Percentiles rank a stretch among this genome's conserved stretches.
phyloP scores from a whole-genome alignment of 2,113 vertebrate genomes.

The Amphiprion ocellaris region DNA sequence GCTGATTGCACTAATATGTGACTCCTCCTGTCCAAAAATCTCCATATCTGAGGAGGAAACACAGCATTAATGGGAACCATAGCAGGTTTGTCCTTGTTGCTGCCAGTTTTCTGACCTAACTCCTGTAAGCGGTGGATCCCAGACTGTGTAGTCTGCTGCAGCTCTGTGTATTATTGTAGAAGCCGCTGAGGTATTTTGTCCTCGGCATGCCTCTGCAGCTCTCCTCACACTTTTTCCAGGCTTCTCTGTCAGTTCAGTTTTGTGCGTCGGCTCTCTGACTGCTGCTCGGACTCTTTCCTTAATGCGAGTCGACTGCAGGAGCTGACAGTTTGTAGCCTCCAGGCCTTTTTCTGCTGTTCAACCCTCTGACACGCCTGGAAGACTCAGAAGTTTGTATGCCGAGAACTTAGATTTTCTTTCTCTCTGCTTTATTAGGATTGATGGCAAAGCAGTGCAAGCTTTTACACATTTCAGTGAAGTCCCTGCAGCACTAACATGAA shows the following conservation, averaged over 20 bases:
- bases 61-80: too few relatives aligned
- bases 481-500: background rate
- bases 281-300: slow-evolving; percentile 12
- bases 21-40: too few relatives aligned
- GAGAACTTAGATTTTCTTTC: slow-evolving; percentile 35
- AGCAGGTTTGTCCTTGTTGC: too few relatives aligned
- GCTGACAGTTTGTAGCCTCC: slow-evolving; percentile 28
- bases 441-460: slow-evolving; percentile 4
- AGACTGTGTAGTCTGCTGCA: slow-evolving; percentile 40
- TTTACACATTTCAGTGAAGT: slow-evolving; percentile 25
- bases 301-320: slow-evolving; percentile 41
- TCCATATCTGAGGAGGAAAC: too few relatives aligned
- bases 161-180: slow-evolving; percentile 47
- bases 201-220: slow-evolving; percentile 52
- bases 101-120: too few relatives aligned
- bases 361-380: slow-evolving; percentile 38
- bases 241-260: slow-evolving; percentile 33
- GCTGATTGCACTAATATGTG: too few relatives aligned
- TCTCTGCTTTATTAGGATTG: slow-evolving; percentile 36
- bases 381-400: slow-evolving; percentile 30
- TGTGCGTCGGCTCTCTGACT: slow-evolving; percentile 4
- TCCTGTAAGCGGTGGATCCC: slow-evolving; percentile 2
- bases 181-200: slow-evolving; percentile 34
- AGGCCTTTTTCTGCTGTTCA: slow-evolving; percentile 29
- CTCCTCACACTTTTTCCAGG: slow-evolving; percentile 16